These are phyloP conservation scores for Taxidea taxus DNA, from an alignment of 2,113 vertebrate genomes.

Conservation along the genomic window DNA sequence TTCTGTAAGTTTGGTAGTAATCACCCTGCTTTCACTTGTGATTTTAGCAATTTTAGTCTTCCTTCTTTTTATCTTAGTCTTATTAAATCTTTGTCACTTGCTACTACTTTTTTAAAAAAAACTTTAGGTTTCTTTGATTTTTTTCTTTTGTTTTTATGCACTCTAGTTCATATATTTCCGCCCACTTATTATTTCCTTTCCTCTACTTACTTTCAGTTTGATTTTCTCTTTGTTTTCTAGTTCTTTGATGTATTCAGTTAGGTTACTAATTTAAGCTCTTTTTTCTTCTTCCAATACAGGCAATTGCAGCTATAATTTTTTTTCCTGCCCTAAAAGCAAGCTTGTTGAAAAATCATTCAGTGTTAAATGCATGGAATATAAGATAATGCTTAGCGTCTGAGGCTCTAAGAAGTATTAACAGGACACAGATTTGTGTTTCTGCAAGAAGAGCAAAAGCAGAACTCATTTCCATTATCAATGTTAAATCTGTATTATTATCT, in stretches of 20 bases:
- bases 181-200: background rate
- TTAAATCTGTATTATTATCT: background rate
- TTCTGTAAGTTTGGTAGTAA: background rate
- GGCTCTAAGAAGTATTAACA: background rate
- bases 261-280: background rate
- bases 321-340: background rate
- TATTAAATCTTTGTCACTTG: background rate
- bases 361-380: background rate
- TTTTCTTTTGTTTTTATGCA: background rate
- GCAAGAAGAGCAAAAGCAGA: background rate
- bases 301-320: background rate
- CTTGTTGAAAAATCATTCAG: background rate
- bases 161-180: background rate
- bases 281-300: background rate
- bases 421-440: background rate
- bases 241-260: background rate
- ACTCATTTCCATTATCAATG: background rate
- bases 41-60: background rate
- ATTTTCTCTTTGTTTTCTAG: background rate
- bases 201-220: background rate
- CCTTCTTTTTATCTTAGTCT: background rate
- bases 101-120: background rate
- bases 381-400: background rate
- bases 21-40: background rate
- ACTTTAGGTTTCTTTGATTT: background rate